Evolutionary conservation across 2,797 vertebrate genomes (phyloP), one percentile per base, ranked within the genome.

Genomic region (Mionectes olivaceus): DNA sequence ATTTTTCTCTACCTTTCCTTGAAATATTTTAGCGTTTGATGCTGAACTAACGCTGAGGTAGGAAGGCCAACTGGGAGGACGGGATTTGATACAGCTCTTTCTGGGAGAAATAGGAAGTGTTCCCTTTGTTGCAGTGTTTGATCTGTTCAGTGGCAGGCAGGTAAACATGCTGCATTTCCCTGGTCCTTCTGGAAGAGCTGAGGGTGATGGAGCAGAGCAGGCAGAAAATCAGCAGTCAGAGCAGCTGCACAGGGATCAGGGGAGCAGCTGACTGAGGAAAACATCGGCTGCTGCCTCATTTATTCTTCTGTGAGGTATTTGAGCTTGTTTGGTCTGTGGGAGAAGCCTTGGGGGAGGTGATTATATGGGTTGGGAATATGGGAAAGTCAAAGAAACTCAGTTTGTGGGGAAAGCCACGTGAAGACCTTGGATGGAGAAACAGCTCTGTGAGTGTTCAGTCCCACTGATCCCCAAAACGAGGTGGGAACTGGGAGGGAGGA

Each of bases 31-130:
- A 3, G 14, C 8, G 25, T 61, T 76, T 52, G 65, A 7, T 67
- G 49, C 53, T 73, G 1, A 52, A 27, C 0, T 25, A 22, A 25
- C 1, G 1, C 64, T 22, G 13, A 12, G 52, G 60, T n/a, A 4
- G 33, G 32, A 81, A 30, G 76, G 14, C 44, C 47, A 35, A 35
- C 52, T n/a, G 76, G 17, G 32, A 70, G 74, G 80, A 63, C 74
- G 69, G 69, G 44, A 44, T 89, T 93, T 52, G 35, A 19, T 37
- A 0, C 3, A 32, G 64, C 22, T 65, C 1, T 25, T 39, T 56
- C 33, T 47, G 70, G 14, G 70, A 70, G 69, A 28, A 77, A 17
- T 11, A 19, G 39, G 39, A 70, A 37, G 28, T 13, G 44, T 80
- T 86, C 22, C 35, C 32, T 59, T 59, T 70, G 60, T 53, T 39